These are phyloP conservation scores for Marmota flaviventris DNA, from an alignment of 2,113 vertebrate genomes.

Conservation along the genomic window DNA sequence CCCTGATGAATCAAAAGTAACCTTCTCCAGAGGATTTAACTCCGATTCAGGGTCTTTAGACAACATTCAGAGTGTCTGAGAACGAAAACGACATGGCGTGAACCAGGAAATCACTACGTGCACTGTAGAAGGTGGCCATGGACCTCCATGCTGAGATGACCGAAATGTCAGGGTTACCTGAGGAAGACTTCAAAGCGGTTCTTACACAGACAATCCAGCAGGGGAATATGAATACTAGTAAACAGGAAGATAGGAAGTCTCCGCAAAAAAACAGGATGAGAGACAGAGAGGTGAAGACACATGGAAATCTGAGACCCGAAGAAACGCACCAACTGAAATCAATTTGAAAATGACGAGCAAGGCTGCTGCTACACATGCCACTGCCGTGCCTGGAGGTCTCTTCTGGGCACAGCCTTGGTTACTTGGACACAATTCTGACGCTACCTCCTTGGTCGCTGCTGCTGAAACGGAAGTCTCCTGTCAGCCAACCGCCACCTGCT, in stretches of 20 bases:
- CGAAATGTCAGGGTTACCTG: fast-evolving
- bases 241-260: background rate
- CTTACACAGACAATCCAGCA: too few species aligned
- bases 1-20: background rate
- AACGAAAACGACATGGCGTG: background rate
- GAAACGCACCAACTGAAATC: background rate
- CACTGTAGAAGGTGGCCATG: fast-evolving
- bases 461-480: too few species aligned
- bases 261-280: background rate
- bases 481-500: too few species aligned
- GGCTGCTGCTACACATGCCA: too few species aligned
- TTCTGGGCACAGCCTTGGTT: too few species aligned
- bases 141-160: background rate
- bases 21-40: background rate
- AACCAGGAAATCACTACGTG: background rate
- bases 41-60: too few species aligned
- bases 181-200: background rate
- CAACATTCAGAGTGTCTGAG: background rate
- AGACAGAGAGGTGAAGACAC: background rate
- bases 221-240: fast-evolving
- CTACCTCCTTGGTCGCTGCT: too few species aligned
- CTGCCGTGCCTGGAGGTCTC: too few species aligned
- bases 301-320: too few species aligned
- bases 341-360: background rate
- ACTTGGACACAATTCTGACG: too few species aligned